Evolutionary conservation across 1,140 invertebrate species (phyloP), one percentile per base, ranked within the genome.

Genomic region (Drosophila micromelanica): DNA sequence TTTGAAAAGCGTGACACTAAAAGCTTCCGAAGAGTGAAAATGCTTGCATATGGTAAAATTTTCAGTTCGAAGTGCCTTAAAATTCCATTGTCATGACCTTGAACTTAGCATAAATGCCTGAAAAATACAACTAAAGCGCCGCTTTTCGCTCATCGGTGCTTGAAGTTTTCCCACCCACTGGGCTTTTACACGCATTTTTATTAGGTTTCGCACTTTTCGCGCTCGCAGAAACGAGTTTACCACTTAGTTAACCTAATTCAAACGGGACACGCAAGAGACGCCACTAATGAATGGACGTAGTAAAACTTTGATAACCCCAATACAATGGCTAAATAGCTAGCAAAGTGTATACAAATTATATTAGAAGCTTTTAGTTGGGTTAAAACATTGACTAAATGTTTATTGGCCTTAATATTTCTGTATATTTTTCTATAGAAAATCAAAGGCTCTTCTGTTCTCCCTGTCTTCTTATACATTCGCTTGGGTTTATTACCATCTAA

Each of bases 171-270:
- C 15, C 45, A 40, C 68, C 62, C 43, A 59, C 57, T 76, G 38
- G 46, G 61, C 60, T 78, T 73, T 79, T 55, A 74, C 73, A 77
- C 84, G 79, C 76, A 84, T 80, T 72, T 89, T 89, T 60, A 69
- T 73, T 76, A 65, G 55, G 38, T 78, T 78, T 86, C 82, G 67
- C 82, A 78, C 67, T 70, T 64, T 85, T 65, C 43, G 55, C 51
- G 43, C 45, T 40, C 49, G 48, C 56, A 13, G 35, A 63, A 57
- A 73, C 69, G 27, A 84, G 70, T 78, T 84, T 67, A 59, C 65
- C 84, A 89, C 84, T 89, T 89, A 74, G 85, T 80, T 89, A 89
- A 89, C 84, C 84, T 76, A 89, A 89, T 89, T 89, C 73, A 17
- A 20, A 69, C 23, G 46, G n/a, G 52, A 38, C 84, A 89, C 84